Percentiles rank a stretch among this genome's conserved stretches.
Evolutionary conservation across 2,888 invertebrate genomes (phyloP).

Genomic region (Nudaria mundana): DNA sequence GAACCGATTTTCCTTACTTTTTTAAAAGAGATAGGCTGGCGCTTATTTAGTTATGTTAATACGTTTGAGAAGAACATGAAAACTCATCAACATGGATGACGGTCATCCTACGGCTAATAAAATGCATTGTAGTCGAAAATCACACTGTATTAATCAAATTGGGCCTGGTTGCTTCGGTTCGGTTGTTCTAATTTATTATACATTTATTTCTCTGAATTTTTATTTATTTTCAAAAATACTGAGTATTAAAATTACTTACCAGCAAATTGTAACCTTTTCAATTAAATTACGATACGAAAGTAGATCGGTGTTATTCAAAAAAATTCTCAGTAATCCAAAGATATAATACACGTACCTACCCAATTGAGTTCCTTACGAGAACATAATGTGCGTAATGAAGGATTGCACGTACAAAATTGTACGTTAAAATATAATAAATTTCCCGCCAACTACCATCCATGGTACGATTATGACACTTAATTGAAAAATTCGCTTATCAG

Average conservation of each 20-base stretch:
- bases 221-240: too few relatives aligned
- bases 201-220: too few relatives aligned
- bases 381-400: conserved; percentile 51
- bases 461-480: conserved; percentile 75
- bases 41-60: too few relatives aligned
- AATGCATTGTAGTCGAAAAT: too few relatives aligned
- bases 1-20: too few relatives aligned
- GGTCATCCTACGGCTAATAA: too few relatives aligned
- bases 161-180: too few relatives aligned
- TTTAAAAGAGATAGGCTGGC: too few relatives aligned
- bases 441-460: conserved; percentile 49
- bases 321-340: conserved; percentile 32
- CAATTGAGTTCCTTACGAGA: conserved; percentile 39
- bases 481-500: conserved; percentile 75
- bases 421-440: conserved; percentile 69
- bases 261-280: neutral
- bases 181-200: neutral
- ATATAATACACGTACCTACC: conserved; percentile 26
- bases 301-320: conserved; percentile 17
- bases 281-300: conserved; percentile 5
- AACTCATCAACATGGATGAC: too few relatives aligned
- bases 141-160: too few relatives aligned
- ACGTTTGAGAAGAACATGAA: too few relatives aligned
- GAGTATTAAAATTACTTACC: too few relatives aligned
- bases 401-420: conserved; percentile 62